Conservation (phyloP, 2,113 vertebrate species). For the Dipodomys ordii region DNA sequence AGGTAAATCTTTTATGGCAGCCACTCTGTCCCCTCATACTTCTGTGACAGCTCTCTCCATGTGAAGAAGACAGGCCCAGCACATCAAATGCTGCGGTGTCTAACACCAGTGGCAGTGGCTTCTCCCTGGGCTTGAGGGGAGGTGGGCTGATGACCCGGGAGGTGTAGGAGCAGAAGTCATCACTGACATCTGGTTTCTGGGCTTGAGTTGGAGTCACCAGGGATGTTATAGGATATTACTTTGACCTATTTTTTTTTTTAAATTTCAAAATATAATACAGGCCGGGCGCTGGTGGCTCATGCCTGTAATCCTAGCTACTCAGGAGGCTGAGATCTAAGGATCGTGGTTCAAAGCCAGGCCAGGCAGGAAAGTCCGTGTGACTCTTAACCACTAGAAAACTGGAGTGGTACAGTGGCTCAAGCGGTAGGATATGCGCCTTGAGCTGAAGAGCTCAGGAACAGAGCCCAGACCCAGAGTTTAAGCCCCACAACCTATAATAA, state of each 20-base stretch:
- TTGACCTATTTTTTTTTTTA: not conserved
- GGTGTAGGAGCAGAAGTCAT: not conserved
- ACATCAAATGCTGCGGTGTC: not conserved
- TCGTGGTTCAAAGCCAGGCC: no score
- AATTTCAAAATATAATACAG: not conserved
- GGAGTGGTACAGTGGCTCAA: no score
- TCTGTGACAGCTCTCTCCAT: not conserved
- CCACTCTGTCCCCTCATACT: not conserved
- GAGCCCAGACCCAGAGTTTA: no score
- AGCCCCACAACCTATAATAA: no score
- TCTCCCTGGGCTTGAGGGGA: not conserved
- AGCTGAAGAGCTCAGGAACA: no score
- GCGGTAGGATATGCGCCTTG: no score
- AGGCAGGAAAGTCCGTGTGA: no score
- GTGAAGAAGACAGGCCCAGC: not conserved
- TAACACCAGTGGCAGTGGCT: fast-evolving
- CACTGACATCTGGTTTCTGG: not conserved
- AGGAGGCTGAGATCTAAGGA: no score
- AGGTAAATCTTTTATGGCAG: not conserved
- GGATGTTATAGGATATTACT: not conserved
- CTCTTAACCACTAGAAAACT: no score
- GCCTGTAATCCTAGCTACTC: no score
- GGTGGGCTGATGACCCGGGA: not conserved
- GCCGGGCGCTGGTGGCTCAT: no score
- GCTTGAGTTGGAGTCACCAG: not conserved